phyloP scores from a whole-genome alignment of 2,888 invertebrate species.

The Agriopis aurantiaria region DNA sequence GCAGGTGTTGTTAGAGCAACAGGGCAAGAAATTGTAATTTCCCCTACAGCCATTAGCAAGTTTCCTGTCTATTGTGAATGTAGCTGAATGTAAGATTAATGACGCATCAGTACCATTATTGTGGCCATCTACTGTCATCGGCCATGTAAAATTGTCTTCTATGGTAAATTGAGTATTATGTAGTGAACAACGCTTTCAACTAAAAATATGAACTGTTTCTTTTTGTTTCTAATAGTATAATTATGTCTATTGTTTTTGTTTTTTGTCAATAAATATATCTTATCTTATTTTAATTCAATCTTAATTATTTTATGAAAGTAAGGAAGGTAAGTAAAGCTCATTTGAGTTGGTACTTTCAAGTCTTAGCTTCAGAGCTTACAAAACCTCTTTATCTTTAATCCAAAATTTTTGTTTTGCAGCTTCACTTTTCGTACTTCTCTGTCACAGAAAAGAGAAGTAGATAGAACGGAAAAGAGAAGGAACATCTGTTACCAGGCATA shows the following conservation, averaged over 20 bases:
- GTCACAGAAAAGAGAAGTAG: too few species aligned
- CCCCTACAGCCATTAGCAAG: constrained; percentile 73
- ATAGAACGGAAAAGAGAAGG: too few species aligned
- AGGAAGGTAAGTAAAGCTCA: too few species aligned
- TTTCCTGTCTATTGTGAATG: constrained; percentile 71
- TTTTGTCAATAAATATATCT: too few species aligned
- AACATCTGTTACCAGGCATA: too few species aligned
- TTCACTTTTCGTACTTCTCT: neutral
- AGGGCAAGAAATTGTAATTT: constrained; percentile 76
- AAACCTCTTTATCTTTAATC: neutral
- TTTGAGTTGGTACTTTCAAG: neutral
- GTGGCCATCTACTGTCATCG: constrained; percentile 63
- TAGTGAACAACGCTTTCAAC: neutral
- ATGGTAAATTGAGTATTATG: constrained; percentile 1
- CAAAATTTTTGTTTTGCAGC: neutral
- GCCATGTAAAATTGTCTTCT: constrained; percentile 17
- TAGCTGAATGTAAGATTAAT: constrained; percentile 83
- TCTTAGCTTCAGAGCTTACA: neutral
- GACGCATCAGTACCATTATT: constrained; percentile 65
- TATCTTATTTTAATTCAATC: neutral
- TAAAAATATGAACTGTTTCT: too few species aligned
- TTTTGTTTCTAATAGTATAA: too few species aligned
- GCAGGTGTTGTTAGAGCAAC: constrained; percentile 57
- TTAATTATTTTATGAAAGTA: too few species aligned
- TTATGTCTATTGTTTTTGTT: too few species aligned